Base-by-base conservation (phyloP, 2,888 invertebrate species). In the Colostygia pectinataria region DNA sequence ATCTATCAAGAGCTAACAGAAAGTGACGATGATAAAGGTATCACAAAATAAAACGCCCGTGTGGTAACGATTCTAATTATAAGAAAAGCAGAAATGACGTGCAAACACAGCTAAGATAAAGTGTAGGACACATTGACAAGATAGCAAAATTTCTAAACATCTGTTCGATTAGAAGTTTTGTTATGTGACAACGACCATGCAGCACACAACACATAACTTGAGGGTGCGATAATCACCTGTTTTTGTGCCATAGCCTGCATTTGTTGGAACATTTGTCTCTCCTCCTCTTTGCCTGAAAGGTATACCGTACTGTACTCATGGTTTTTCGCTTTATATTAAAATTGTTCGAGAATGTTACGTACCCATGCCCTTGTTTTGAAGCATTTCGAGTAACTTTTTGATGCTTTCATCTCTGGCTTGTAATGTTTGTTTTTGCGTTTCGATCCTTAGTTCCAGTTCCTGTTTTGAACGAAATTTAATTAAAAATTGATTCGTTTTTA, bases 371-470 rank as follows among this genome's bases (percentile, higher is more conserved):
- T 98, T 98, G 82, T 96, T 97, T 87, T 99, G 98, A 53, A 99
- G 93, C 98, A 99, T 98, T 92, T 99, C 99, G 75, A 99, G 92
- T 71, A 99, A 93, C 89, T 98, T 99, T 91, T 99, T 99, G 82
- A 99, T 99, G 87, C 98, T 98, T 78, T 99, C 99, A 89, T 99
- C 99, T 69, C 99, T 93, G 36, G 99, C 98, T 77, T 96, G 95
- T 63, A 99, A 91, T 33, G 99, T 99, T 91, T 99, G 98, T 87
- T 99, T 99, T 90, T 99, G 99, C 23, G 98, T 98, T 86, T 99
- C 99, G 75, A 98, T 97, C 71, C 99, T 94, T 74, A 99, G 91
- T 89, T 99, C 99, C 87, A 99, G 92, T 91, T 99, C 98, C 95
- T 97, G 91, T 48, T 91, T 55, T 34, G 53, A 63, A 58, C 39